phyloP scores from a whole-genome alignment of 2,113 vertebrate genomes.

The Noctilio leporinus region DNA sequence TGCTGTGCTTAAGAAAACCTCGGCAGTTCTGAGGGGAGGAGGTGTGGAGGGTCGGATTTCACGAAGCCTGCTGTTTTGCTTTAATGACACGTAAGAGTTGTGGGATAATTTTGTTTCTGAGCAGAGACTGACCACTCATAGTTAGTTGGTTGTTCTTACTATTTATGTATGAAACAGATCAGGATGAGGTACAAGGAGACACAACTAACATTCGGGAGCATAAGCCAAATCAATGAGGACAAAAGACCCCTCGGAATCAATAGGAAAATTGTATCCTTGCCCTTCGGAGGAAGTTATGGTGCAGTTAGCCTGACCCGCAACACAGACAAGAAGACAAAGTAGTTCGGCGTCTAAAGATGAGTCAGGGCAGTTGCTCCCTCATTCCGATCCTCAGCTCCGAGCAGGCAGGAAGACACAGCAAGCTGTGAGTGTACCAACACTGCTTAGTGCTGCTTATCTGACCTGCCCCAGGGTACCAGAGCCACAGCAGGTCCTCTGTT shows the following conservation, averaged over 20 bases:
- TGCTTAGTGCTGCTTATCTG: neutral
- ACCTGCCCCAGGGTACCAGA: neutral
- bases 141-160: neutral
- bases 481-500: neutral
- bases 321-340: neutral
- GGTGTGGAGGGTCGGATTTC: neutral
- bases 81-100: neutral
- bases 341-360: no score
- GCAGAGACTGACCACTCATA: neutral
- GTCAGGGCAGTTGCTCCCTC: neutral
- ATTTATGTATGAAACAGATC: neutral
- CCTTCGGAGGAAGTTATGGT: neutral
- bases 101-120: neutral
- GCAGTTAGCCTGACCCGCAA: neutral
- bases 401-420: neutral
- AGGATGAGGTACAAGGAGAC: neutral
- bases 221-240: neutral
- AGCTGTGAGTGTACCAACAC: neutral
- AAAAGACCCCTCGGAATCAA: neutral
- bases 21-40: neutral
- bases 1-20: neutral
- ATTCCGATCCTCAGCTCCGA: neutral
- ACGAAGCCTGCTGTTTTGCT: neutral
- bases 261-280: neutral
- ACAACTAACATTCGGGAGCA: neutral